Evolutionary conservation across 2,113 vertebrate species (phyloP).

Genomic region (Tonatia bakeri): DNA sequence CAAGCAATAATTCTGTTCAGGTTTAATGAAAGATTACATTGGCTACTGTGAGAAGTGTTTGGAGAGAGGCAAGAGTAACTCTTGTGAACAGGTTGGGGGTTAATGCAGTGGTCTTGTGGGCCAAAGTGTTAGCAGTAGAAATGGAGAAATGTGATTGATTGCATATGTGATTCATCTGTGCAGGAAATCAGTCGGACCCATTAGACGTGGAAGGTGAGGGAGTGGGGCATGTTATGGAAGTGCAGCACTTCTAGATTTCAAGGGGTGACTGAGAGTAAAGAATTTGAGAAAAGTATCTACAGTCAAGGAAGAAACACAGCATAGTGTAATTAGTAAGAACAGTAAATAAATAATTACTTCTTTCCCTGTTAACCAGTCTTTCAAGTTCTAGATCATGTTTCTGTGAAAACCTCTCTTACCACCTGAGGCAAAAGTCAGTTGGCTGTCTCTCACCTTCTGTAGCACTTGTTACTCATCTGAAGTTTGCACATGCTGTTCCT

Average conservation of each 20-base stretch:
- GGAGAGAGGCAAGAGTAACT: not conserved
- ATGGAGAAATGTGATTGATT: not conserved
- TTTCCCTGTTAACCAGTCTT: not conserved
- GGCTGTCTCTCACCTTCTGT: not conserved
- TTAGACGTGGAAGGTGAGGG: not conserved
- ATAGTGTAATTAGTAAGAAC: not conserved
- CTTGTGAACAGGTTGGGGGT: not conserved
- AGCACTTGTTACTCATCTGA: not conserved
- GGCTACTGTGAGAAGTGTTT: not conserved
- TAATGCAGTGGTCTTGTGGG: not conserved
- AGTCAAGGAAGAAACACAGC: not conserved
- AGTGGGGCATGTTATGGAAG: not conserved
- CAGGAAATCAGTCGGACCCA: not conserved
- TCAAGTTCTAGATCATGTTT: constrained; percentile 1
- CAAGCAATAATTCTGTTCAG: not conserved
- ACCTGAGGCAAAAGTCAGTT: not conserved
- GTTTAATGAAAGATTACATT: not conserved
- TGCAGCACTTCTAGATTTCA: not conserved
- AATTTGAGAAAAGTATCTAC: not conserved
- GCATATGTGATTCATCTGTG: not conserved
- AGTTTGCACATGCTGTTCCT: not conserved
- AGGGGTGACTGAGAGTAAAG: not conserved
- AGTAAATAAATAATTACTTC: not conserved
- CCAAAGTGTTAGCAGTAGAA: not conserved
- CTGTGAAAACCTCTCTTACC: not conserved